These are phyloP conservation scores for Druceiella hillmani DNA, from an alignment of 2,888 invertebrate genomes.

Conservation along the genomic window DNA sequence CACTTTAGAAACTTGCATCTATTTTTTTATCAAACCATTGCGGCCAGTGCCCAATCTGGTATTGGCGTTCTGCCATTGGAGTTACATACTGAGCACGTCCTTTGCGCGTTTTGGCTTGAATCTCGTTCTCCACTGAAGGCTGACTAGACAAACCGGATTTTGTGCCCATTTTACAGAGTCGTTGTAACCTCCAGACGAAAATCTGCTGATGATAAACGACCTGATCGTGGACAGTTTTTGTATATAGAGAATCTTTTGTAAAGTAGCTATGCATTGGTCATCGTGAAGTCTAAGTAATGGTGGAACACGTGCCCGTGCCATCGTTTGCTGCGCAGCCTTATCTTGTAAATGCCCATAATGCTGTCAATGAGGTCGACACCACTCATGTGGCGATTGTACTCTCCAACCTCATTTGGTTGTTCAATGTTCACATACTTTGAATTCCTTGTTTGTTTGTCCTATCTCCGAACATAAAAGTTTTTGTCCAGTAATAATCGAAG, in stretches of 20 bases:
- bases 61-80: constrained; percentile 6
- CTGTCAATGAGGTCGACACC: constrained; percentile 24
- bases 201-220: too few relatives aligned
- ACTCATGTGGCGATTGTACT: constrained; percentile 23
- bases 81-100: constrained; percentile 8
- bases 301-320: too few relatives aligned
- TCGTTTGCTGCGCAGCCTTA: too few relatives aligned
- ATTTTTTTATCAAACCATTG: too few relatives aligned
- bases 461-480: constrained; percentile 12
- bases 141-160: too few relatives aligned
- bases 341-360: constrained; percentile 18
- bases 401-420: constrained; percentile 18
- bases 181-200: too few relatives aligned
- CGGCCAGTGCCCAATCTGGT: too few relatives aligned
- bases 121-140: constrained; percentile 8
- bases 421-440: constrained; percentile 12
- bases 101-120: constrained; percentile 8
- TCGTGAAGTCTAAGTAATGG: too few relatives aligned
- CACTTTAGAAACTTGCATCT: constrained; percentile 3
- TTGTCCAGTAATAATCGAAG: constrained; percentile 25
- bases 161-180: too few relatives aligned
- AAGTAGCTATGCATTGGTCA: too few relatives aligned
- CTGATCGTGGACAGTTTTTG: too few relatives aligned
- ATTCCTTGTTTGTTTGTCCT: not conserved
- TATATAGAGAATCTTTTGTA: too few relatives aligned